Evolutionary conservation across 2,113 vertebrate species (phyloP).

Genomic region (Colaptes auratus): DNA sequence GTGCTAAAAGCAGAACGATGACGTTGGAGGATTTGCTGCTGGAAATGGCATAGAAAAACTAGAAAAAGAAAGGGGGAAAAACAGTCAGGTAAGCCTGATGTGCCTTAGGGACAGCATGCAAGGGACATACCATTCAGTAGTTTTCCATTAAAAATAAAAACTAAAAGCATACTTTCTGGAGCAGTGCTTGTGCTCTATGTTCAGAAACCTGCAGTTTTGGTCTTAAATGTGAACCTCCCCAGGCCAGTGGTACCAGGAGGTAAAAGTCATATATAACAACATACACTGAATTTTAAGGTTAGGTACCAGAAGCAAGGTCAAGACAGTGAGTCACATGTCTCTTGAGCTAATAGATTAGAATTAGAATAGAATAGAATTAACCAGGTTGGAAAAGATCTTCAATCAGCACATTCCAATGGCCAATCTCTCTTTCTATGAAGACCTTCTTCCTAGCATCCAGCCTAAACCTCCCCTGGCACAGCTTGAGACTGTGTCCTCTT

Average conservation of each 20-base stretch:
- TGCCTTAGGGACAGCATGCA: not conserved
- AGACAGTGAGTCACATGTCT: not conserved
- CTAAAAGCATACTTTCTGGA: not conserved
- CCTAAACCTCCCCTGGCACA: no score
- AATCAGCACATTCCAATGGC: no score
- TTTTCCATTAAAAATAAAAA: not conserved
- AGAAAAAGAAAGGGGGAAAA: not conserved
- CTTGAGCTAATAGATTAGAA: not conserved
- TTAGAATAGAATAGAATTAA: no score
- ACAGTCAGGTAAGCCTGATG: not conserved
- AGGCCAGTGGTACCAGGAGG: not conserved
- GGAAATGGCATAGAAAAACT: constrained; percentile 99
- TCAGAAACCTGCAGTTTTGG: not conserved
- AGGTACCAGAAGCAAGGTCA: not conserved
- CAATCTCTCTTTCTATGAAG: no score
- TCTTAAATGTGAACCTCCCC: not conserved
- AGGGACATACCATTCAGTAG: not conserved
- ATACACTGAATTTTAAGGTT: not conserved
- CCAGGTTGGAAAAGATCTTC: no score
- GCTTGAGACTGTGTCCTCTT: no score
- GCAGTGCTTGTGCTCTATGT: not conserved
- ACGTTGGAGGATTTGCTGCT: constrained; percentile 99
- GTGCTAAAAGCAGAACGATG: constrained; percentile 96
- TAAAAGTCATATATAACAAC: not conserved
- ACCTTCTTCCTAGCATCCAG: no score